Conservation (phyloP, 1,140 invertebrate genomes). For the Habropoda laboriosa region DNA sequence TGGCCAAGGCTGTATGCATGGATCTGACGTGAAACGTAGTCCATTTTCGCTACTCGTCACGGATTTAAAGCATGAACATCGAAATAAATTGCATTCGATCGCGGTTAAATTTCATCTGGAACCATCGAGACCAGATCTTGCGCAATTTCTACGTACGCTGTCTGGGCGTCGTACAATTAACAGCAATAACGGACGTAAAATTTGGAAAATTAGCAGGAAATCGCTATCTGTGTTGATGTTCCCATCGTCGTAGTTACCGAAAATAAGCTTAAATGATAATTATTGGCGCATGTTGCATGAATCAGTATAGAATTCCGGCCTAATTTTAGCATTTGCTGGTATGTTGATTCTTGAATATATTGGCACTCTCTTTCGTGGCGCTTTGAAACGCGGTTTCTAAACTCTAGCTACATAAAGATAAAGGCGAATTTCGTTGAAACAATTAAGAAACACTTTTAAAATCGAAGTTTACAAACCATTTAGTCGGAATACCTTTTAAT, state of each 20-base stretch:
- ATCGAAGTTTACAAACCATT: too few relatives aligned
- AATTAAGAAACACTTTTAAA: not conserved
- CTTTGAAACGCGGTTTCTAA: not conserved
- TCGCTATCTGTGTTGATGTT: too few relatives aligned
- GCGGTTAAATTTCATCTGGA: not conserved
- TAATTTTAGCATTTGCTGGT: slow-evolving; percentile 28
- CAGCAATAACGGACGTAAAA: not conserved
- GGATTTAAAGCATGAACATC: slow-evolving; percentile 16
- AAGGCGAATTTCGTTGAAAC: not conserved
- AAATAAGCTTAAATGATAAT: not conserved
- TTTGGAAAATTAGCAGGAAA: too few relatives aligned
- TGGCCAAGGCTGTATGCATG: too few relatives aligned
- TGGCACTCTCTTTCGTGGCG: not conserved
- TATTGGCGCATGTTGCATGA: slow-evolving; percentile 11
- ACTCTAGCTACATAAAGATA: not conserved
- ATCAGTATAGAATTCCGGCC: not conserved
- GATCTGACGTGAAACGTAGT: slow-evolving; percentile 19
- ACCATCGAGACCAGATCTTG: not conserved
- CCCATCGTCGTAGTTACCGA: not conserved
- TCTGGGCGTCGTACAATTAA: not conserved
- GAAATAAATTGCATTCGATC: slow-evolving; percentile 35
- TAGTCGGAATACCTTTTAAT: too few relatives aligned
- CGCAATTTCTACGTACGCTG: too few relatives aligned
- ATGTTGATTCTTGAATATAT: slow-evolving; percentile 15
- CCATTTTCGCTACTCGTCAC: slow-evolving; percentile 10